Conservation (phyloP, 2,113 vertebrate genomes). For the Miniopterus natalensis region DNA sequence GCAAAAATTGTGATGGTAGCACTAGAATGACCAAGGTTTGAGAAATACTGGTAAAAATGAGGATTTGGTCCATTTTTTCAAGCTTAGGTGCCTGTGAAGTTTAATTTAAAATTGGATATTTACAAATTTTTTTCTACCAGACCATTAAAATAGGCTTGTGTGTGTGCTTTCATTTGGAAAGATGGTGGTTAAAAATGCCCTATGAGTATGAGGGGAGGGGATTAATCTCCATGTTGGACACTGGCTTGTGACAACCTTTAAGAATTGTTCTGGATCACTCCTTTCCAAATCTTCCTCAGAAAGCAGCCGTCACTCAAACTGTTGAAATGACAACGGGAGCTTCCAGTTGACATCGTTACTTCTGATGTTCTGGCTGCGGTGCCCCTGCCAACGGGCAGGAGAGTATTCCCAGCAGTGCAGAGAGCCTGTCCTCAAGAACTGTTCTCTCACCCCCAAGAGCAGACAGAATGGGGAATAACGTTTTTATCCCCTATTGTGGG, state of each 20-base stretch:
- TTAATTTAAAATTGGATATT: slow-evolving; percentile 25
- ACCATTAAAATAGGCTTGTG: background rate
- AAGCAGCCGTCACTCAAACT: background rate
- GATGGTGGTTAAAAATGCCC: background rate
- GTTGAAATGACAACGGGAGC: background rate
- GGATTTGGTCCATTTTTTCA: background rate
- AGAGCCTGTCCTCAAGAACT: background rate
- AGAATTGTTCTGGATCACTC: background rate
- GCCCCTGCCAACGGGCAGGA: background rate
- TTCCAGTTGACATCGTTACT: background rate
- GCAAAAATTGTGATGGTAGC: background rate
- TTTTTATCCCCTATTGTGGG: background rate
- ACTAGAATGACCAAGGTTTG: background rate
- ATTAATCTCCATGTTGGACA: background rate
- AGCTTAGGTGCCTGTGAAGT: background rate
- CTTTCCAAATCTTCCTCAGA: background rate
- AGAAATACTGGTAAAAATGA: slow-evolving; percentile 41
- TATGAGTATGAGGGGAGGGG: background rate
- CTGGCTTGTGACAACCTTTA: background rate
- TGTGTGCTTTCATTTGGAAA: background rate
- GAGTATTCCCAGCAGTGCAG: background rate
- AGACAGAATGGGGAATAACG: background rate
- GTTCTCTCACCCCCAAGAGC: background rate
- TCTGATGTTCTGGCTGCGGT: background rate
- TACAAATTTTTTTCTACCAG: background rate